Base-by-base conservation (phyloP, 2,888 invertebrate genomes). In the Zaprionus bogoriensis region DNA sequence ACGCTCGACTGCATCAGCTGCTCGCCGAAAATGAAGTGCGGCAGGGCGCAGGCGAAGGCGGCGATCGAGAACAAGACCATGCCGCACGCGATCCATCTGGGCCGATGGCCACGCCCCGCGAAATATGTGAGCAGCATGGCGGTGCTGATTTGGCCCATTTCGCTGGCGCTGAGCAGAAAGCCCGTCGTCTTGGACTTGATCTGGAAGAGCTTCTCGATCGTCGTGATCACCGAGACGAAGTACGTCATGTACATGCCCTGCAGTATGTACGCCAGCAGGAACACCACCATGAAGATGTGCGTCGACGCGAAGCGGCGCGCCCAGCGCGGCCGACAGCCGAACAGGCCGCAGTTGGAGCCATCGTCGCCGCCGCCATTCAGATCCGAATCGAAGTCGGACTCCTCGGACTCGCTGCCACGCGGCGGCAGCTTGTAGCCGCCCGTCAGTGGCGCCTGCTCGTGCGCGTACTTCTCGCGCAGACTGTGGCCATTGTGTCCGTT, bases 181-280 rank as follows among this genome's bases (percentile, higher is more conserved):
- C 97, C 97, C 0, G 97, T 97, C 38, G 96, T 97, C 92, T 96
- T 96, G 59, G 97, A 97, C 90, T 97, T 97, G 66, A 98, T 95
- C 92, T 96, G 96, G 90, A 97, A 98, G 64, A 98, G 92, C 91
- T 97, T 97, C 91, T 98, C 97, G 73, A 98, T 95, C 27, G 97
- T 98, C 58, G 98, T 98, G 87, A 97, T 96, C 74, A 97, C 96
- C 89, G 96, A 96, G 60, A 97, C 97, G 90, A 98, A 97, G 91
- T 98, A 98, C 38, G 98, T 97, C 91, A 96, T 96, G 91, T 96
- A 97, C 96, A 97, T 97, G 65, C 98, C 98, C 91, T 95, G 95
- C 59, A 95, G 92, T 66, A 97, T 96, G 95, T 96, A 97, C 51
- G 96, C 96, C 81, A 96, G 93, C 87, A 96, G 94, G 91, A 97